These are phyloP conservation scores for Drosophila nigritarsus DNA, from an alignment of 2,888 invertebrate species.

Conservation along the genomic window DNA sequence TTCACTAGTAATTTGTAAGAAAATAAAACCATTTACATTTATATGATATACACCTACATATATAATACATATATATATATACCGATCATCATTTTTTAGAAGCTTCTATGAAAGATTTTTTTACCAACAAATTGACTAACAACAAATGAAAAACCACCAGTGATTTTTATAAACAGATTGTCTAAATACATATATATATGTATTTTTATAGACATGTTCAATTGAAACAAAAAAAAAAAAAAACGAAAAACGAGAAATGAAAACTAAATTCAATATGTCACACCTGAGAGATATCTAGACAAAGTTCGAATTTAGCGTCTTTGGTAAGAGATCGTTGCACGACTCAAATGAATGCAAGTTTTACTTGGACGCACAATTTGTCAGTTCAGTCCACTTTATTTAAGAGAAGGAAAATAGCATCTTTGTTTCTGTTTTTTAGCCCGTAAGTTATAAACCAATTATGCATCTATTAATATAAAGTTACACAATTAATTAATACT, in stretches of 20 bases:
- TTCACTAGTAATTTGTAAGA: constrained; percentile 61
- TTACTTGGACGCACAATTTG: constrained; percentile 32
- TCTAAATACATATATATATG: constrained; percentile 44
- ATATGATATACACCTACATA: constrained; percentile 39
- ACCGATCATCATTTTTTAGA: constrained; percentile 62
- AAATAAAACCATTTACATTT: constrained; percentile 53
- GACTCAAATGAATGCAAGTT: constrained; percentile 7
- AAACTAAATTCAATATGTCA: constrained; percentile 28
- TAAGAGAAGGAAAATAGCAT: not conserved
- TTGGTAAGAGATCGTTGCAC: constrained; percentile 9
- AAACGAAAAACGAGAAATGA: constrained; percentile 3
- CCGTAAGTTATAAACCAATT: constrained; percentile 7
- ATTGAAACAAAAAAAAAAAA: not conserved
- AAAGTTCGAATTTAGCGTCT: constrained; percentile 37
- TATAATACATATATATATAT: constrained; percentile 30
- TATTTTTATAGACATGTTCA: constrained; percentile 41
- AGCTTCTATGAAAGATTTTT: constrained; percentile 66
- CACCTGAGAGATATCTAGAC: constrained; percentile 37
- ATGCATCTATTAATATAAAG: constrained; percentile 20
- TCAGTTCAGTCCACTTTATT: not conserved
- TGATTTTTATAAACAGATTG: constrained; percentile 77
- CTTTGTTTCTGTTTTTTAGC: constrained; percentile 10
- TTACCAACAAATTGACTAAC: constrained; percentile 56
- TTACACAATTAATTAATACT: constrained; percentile 6
- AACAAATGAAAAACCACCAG: constrained; percentile 69